Base-by-base conservation (phyloP, 2,797 vertebrate genomes). In the Anas georgica region DNA sequence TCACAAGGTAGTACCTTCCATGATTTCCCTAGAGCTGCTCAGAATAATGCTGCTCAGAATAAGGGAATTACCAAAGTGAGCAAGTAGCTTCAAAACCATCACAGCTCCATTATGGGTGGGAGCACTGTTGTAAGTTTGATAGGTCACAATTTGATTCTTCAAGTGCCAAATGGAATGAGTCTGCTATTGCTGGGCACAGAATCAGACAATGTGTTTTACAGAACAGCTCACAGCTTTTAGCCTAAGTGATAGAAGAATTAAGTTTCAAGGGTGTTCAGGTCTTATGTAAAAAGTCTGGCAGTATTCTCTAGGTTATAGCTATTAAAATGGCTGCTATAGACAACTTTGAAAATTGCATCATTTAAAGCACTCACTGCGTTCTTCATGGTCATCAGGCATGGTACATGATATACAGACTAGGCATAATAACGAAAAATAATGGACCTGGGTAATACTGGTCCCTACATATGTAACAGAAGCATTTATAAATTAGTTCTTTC, bases 71-170 rank as follows among this genome's bases (percentile, higher is more conserved):
- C 10, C 9, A 7, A 74, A 85, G 31, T 54, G 35, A 83, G 22
- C 22, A 66, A 50, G 83, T 45, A 54, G 55, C 45, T 82, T 63
- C 48, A 64, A 88, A 69, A 50, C 15, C 31, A 39, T 82, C 33
- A 41, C 31, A 62, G 6, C 20, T 77, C 54, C 52, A 3, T 60
- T 74, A n/a, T 43, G 10, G 8, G n/a, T 64, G 10, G 25, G 26
- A 15, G 64, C 7, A 3, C 3, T 50, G 83, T 55, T 54, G 22
- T 10, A 80, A 89, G 26, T 29, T 84, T 39, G 59, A 1, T 31
- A 52, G 59, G 48, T 91, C 56, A 70, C 21, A 48, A 17, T 9
- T 67, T 78, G 18, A 28, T 92, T 91, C 91, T 90, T 76, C 60
- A 88, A 60, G 37, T 67, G 67, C 20, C 56, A 85, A 45, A 37